phyloP scores from a whole-genome alignment of 2,888 invertebrate species.

The Endomychus coccineus region DNA sequence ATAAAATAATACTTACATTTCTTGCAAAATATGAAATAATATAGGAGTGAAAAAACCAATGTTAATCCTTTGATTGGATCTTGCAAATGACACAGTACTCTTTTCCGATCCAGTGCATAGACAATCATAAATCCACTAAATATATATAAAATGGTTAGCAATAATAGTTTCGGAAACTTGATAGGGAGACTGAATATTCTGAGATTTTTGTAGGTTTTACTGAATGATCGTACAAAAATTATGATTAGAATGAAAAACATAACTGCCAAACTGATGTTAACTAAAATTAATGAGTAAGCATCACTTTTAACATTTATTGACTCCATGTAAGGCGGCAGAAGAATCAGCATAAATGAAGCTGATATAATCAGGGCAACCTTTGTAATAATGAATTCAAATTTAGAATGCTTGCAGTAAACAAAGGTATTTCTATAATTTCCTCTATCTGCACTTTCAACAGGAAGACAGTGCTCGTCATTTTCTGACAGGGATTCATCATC shows the following conservation, averaged over 20 bases:
- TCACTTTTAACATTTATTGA: constrained; percentile 35
- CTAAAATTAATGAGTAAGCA: constrained; percentile 36
- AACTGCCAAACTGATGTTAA: constrained; percentile 31
- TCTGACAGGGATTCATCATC: constrained; percentile 40
- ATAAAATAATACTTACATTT: constrained; percentile 54
- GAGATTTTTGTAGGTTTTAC: constrained; percentile 28
- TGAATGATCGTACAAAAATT: constrained; percentile 30
- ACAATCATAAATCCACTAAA: constrained; percentile 45
- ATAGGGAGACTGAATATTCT: constrained; percentile 37
- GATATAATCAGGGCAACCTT: constrained; percentile 44
- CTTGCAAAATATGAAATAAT: constrained; percentile 54
- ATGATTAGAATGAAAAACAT: constrained; percentile 30
- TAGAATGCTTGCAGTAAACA: constrained; percentile 35
- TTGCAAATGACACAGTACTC: constrained; percentile 54
- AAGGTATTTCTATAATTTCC: constrained; percentile 26
- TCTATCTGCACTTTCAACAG: constrained; percentile 33
- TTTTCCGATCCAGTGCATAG: constrained; percentile 47
- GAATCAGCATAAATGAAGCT: constrained; percentile 46
- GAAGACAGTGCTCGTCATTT: constrained; percentile 33
- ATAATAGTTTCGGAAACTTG: constrained; percentile 40
- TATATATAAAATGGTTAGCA: constrained; percentile 44
- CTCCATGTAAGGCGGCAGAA: constrained; percentile 48
- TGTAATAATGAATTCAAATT: constrained; percentile 44
- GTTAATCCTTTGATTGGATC: constrained; percentile 54
- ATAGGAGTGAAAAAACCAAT: constrained; percentile 50